Percentiles rank a stretch among this genome's conserved stretches.
These are phyloP conservation scores for Aphidius ervi DNA, from an alignment of 1,140 invertebrate genomes.

Conservation along the genomic window DNA sequence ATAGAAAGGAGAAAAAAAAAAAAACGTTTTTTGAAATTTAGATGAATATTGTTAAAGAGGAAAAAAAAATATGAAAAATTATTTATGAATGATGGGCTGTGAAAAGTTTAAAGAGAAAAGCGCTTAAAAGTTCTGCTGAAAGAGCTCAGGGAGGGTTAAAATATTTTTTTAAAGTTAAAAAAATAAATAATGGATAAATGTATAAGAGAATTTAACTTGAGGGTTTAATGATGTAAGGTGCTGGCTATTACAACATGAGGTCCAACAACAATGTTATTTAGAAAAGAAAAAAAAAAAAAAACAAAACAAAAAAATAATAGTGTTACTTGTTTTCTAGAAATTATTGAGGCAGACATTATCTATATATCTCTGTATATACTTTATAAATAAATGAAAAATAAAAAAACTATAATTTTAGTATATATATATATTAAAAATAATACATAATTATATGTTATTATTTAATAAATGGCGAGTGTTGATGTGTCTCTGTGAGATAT, in stretches of 20 bases:
- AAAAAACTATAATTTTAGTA: slow-evolving; percentile 34
- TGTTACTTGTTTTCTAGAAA: slow-evolving; percentile 49
- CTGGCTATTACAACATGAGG: slow-evolving; percentile 48
- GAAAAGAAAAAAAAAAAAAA: slow-evolving; percentile 25
- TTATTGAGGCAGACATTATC: slow-evolving; percentile 44
- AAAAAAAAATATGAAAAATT: slow-evolving; percentile 1
- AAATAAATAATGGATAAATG: slow-evolving; percentile 19
- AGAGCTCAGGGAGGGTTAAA: slow-evolving; percentile 42
- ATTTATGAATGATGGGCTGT: slow-evolving; percentile 45
- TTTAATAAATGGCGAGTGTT: slow-evolving; percentile 48
- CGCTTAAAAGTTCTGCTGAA: slow-evolving; percentile 28
- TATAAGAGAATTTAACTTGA: slow-evolving; percentile 14
- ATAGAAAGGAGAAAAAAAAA: slow-evolving; percentile 29
- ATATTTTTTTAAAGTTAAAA: slow-evolving; percentile 33
- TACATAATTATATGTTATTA: slow-evolving; percentile 53
- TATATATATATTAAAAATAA: slow-evolving; percentile 27
- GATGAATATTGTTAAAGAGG: slow-evolving; percentile 2
- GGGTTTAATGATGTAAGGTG: slow-evolving; percentile 35
- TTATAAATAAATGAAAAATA: slow-evolving; percentile 38
- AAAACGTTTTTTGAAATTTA: slow-evolving; percentile 18
- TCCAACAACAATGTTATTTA: slow-evolving; percentile 52
- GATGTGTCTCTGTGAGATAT: slow-evolving; percentile 50
- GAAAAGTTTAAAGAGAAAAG: slow-evolving; percentile 37
- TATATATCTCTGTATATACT: slow-evolving; percentile 40
- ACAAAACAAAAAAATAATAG: slow-evolving; percentile 31